A percentile compares a stretch with the other conserved stretches of the same genome.
Evolutionary conservation across 2,113 vertebrate genomes (phyloP).

Genomic region (Oreochromis tanganicae): DNA sequence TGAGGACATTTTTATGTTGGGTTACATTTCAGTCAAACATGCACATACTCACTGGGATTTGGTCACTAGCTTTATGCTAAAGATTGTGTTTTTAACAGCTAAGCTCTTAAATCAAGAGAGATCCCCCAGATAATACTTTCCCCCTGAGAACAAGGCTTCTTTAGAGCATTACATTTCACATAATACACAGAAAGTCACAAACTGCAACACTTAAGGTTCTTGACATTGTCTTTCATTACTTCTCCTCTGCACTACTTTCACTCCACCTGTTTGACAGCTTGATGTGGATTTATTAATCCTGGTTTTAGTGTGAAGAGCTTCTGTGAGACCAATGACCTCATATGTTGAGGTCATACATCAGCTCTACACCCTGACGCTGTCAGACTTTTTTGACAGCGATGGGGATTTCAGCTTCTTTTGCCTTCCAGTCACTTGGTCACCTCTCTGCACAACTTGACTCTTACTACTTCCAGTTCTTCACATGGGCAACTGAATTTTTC

Average conservation of each 20-base stretch:
- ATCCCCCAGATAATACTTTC: neutral
- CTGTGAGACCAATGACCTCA: neutral
- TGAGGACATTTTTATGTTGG: neutral
- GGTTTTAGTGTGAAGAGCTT: neutral
- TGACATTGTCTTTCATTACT: neutral
- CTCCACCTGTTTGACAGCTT: neutral
- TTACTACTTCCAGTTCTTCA: neutral
- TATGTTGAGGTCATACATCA: neutral
- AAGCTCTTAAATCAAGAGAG: neutral
- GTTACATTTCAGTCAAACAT: neutral
- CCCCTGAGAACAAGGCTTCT: neutral
- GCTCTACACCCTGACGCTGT: neutral
- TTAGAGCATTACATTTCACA: neutral
- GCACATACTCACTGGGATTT: neutral
- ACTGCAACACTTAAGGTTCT: neutral
- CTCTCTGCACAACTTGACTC: neutral
- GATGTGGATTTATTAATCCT: constrained; percentile 3
- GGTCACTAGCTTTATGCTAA: neutral
- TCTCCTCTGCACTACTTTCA: neutral
- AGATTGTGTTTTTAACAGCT: neutral
- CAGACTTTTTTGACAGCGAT: neutral
- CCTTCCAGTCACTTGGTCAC: neutral
- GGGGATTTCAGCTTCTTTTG: neutral
- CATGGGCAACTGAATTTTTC: neutral
- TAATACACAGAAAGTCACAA: neutral